Evolutionary conservation across 2,888 invertebrate species (phyloP).

Genomic region (Pseudococcus longispinus): DNA sequence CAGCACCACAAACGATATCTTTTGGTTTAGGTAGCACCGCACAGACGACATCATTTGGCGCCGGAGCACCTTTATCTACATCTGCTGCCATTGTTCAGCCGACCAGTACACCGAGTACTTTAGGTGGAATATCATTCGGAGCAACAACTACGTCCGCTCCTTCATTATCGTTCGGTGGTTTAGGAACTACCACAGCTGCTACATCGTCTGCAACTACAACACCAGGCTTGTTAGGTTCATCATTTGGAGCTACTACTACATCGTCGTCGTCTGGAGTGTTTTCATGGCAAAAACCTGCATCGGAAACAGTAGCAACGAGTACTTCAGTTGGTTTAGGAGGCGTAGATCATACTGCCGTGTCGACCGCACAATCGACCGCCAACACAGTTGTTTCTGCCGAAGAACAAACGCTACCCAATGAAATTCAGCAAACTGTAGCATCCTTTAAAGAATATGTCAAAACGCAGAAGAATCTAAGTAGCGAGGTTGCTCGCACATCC

Average conservation of each 20-base stretch:
- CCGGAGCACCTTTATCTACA: background rate
- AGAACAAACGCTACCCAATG: conserved; percentile 65
- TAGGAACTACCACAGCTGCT: background rate
- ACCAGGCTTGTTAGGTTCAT: conserved; percentile 17
- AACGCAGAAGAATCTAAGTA: conserved; percentile 81
- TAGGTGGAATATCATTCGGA: conserved; percentile 58
- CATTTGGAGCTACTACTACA: conserved; percentile 34
- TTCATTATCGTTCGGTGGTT: background rate
- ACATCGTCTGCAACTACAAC: conserved; percentile 13
- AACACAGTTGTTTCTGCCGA: conserved; percentile 67
- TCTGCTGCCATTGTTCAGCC: background rate
- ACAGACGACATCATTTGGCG: conserved; percentile 21
- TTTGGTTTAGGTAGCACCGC: background rate
- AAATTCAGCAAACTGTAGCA: conserved; percentile 72
- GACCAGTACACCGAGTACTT: background rate
- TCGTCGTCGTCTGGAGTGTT: conserved; percentile 56
- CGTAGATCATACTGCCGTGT: conserved; percentile 63
- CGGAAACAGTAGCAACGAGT: conserved; percentile 57
- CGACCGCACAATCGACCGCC: conserved; percentile 59
- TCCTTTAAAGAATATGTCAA: conserved; percentile 83
- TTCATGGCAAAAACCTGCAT: conserved; percentile 51
- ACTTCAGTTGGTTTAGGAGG: conserved; percentile 75
- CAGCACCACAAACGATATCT: conserved; percentile 28
- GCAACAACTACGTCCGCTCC: conserved; percentile 59
- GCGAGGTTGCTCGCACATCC: conserved; percentile 79